Base-by-base conservation (phyloP, 1,140 invertebrate genomes). In the Zaprionus camerounensis region DNA sequence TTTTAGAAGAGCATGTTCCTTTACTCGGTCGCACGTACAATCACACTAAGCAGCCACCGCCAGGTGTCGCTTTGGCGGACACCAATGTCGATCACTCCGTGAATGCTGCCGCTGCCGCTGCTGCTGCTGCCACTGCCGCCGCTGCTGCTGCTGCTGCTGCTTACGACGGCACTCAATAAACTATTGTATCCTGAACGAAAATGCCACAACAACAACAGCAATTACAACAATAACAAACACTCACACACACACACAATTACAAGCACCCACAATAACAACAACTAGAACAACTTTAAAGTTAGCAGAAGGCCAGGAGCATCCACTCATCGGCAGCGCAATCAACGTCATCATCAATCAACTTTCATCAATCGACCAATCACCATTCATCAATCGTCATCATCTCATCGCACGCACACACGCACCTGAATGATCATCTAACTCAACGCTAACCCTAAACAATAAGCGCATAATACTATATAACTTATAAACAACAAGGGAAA, bases 1-100 rank as follows among this genome's bases (percentile, higher is more conserved):
- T 92, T 92, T 91, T 94, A 94, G 94, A 94, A 93, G 94, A 94
- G 93, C 94, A 94, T 94, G 94, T 94, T 91, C 94, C 94, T 86
- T 93, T 95, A 93, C 94, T 95, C 82, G 92, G 92, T 87, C 92
- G 92, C 87, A 91, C 91, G 90, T 93, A 92, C 85, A 92, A 93
- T 93, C 78, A 81, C 91, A 87, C 79, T 64, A 77, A 80, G 65
- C 82, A 74, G 82, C 82, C 64, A 68, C 79, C 62, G 69, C 81
- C 59, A 61, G 69, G 59, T 76, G 55, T 31, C 55, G 67, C 68
- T 51, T 53, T 71, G 34, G 69, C 64, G 38, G 75, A 73, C 58
- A 77, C 75, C 75, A 68, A 68, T 34, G 26, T 77, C 41, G 70
- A 77, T 71, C 61, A 65, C 36, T 65, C 65, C 59, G 55, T 57